Conservation (phyloP, 64 coral and sea anemone genomes). For the Actinia tenebrosa region DNA sequence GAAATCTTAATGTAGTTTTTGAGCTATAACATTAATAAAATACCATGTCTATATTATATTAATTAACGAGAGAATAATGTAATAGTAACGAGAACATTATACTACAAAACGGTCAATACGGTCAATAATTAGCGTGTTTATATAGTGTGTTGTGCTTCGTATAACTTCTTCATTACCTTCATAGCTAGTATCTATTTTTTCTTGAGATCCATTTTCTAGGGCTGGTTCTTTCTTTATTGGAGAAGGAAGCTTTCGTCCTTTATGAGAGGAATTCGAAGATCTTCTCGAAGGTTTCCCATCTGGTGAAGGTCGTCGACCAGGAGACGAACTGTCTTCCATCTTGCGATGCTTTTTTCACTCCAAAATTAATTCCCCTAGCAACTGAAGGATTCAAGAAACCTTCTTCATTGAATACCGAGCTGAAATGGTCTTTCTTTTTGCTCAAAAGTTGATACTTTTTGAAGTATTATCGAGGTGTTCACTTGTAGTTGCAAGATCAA, state of each 20-base stretch:
- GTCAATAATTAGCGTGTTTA: background rate
- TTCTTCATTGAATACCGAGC: background rate
- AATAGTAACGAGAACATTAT: too few relatives aligned
- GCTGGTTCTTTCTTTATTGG: conserved; percentile 7
- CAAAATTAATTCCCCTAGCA: background rate
- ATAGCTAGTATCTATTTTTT: background rate
- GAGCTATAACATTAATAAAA: too few relatives aligned
- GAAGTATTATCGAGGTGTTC: background rate
- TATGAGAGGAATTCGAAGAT: background rate
- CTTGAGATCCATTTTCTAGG: background rate
- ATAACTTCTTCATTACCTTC: background rate
- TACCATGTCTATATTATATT: too few relatives aligned
- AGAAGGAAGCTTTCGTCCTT: conserved; percentile 24
- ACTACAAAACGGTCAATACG: too few relatives aligned
- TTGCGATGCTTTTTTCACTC: background rate
- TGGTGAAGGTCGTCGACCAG: conserved; percentile 15
- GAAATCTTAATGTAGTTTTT: too few relatives aligned
- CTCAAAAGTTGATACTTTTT: background rate
- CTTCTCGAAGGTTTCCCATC: background rate
- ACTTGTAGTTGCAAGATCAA: background rate
- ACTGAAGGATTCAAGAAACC: background rate
- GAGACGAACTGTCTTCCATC: conserved; percentile 16
- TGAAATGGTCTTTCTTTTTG: background rate
- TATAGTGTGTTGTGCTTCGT: background rate
- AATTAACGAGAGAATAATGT: background rate